A percentile compares a stretch with the other conserved stretches of the same genome.
phyloP scores from a whole-genome alignment of 2,113 vertebrate species.

The Muntiacus muntjak region DNA sequence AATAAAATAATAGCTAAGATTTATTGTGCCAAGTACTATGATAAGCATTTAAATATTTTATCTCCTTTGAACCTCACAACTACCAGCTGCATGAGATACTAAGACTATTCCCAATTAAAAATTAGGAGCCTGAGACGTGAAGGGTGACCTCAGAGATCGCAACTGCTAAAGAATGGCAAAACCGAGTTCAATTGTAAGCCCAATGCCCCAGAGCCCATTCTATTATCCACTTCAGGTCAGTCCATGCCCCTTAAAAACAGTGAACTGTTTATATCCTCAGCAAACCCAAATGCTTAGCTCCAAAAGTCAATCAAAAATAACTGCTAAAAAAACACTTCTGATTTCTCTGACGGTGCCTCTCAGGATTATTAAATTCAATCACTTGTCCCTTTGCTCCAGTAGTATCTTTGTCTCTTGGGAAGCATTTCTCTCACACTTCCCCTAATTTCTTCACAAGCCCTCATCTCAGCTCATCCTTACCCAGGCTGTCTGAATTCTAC shows the following conservation, averaged over 20 bases:
- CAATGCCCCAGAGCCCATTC: neutral
- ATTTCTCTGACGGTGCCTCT: neutral
- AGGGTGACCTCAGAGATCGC: neutral
- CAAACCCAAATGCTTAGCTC: conserved; percentile 16
- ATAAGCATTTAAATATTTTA: conserved; percentile 13
- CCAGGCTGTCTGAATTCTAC: neutral
- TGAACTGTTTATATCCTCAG: neutral
- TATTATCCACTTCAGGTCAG: neutral
- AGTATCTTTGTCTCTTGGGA: neutral
- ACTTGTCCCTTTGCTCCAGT: neutral
- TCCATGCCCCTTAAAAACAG: neutral
- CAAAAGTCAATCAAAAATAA: neutral
- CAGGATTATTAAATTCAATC: neutral
- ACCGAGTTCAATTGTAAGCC: too few relatives aligned
- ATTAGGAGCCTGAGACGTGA: neutral
- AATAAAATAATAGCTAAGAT: neutral
- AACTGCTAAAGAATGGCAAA: neutral
- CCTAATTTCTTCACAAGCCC: neutral
- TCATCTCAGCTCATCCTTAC: neutral
- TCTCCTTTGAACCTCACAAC: neutral
- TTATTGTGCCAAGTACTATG: neutral
- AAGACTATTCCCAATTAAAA: conserved; percentile 7
- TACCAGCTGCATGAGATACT: neutral
- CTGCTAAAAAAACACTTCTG: neutral
- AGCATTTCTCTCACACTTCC: neutral